phyloP scores from a whole-genome alignment of 2,797 vertebrate species.

The Ctenopoma multispine region DNA sequence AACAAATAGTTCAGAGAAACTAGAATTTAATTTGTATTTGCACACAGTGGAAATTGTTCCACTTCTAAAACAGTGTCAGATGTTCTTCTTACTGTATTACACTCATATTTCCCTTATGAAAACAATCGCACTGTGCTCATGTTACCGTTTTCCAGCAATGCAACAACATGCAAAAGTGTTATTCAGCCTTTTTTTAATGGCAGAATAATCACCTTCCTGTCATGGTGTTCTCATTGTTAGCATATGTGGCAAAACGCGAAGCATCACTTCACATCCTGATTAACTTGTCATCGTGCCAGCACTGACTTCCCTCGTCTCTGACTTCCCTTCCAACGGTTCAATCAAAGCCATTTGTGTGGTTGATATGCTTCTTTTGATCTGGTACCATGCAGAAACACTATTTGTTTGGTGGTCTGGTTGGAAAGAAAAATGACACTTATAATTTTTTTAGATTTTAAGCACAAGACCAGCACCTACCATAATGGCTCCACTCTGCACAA shows the following conservation, averaged over 20 bases:
- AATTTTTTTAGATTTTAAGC: slow-evolving; percentile 41
- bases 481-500: slow-evolving; percentile 25
- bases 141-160: neutral
- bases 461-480: slow-evolving; percentile 25
- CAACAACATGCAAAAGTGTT: slow-evolving; percentile 8
- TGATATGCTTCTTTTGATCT: slow-evolving; percentile 37
- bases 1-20: neutral
- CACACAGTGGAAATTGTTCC: no score
- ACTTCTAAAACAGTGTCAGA: slow-evolving; percentile 2
- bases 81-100: slow-evolving; percentile 15
- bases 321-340: slow-evolving; percentile 31
- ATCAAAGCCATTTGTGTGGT: slow-evolving; percentile 42
- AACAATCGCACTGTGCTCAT: neutral
- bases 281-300: slow-evolving; percentile 28
- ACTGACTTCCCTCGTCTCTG: slow-evolving; percentile 25
- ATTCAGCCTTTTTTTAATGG: slow-evolving; percentile 27
- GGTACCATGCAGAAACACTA: slow-evolving; percentile 12
- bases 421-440: slow-evolving; percentile 27
- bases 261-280: slow-evolving; percentile 40
- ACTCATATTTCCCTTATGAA: slow-evolving; percentile 6
- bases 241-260: slow-evolving; percentile 26
- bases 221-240: slow-evolving; percentile 11
- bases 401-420: slow-evolving; percentile 27
- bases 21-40: no score
- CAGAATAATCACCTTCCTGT: slow-evolving; percentile 42